phyloP scores from a whole-genome alignment of 2,113 vertebrate genomes.

The Heliornis fulica region DNA sequence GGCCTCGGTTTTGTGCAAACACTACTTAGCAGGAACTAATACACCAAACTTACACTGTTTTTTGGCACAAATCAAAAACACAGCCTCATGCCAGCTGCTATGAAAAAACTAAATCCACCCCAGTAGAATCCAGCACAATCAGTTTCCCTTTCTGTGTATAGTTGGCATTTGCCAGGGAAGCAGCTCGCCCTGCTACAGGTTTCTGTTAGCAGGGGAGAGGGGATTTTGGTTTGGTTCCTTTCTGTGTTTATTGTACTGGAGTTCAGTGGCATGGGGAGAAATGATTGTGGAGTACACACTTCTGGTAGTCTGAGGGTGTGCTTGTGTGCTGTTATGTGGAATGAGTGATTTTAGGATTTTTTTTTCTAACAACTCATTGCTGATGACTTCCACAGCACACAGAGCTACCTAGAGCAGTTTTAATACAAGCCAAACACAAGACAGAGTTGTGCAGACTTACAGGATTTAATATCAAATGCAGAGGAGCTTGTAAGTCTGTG shows the following conservation, averaged over 20 bases:
- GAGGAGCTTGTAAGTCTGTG: neutral
- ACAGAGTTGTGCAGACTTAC: neutral
- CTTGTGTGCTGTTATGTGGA: fast-evolving
- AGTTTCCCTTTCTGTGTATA: neutral
- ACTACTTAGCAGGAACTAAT: no score
- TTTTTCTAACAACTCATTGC: neutral
- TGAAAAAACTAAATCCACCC: no score
- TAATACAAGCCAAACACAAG: neutral
- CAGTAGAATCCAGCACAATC: no score
- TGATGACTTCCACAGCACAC: neutral
- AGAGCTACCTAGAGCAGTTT: neutral
- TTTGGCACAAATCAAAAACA: no score
- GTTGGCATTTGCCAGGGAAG: neutral
- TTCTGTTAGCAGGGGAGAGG: neutral
- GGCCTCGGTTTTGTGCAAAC: no score
- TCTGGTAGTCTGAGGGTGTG: neutral
- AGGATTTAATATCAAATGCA: neutral
- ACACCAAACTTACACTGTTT: no score
- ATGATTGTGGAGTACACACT: neutral
- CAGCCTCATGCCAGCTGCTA: no score
- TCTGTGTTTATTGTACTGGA: neutral
- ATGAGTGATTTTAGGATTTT: neutral
- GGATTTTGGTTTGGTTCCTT: neutral
- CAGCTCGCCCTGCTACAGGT: neutral
- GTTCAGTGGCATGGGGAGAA: neutral